phyloP scores from a whole-genome alignment of 2,797 vertebrate genomes.

The Hafferia zeledoni region DNA sequence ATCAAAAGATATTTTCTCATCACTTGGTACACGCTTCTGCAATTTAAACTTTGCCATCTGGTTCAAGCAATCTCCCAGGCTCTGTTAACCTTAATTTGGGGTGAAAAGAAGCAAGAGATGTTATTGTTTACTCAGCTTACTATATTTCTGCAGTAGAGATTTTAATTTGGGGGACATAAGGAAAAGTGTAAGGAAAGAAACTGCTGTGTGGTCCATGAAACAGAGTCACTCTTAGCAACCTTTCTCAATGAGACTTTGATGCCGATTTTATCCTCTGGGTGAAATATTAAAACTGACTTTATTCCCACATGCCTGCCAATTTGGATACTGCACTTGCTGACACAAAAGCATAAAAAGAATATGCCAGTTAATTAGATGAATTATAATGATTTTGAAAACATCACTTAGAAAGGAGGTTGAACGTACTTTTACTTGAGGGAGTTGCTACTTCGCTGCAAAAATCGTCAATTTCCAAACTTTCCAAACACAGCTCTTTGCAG shows the following conservation, averaged over 20 bases:
- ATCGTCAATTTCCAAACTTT: background rate
- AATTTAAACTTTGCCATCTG: background rate
- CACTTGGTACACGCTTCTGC: background rate
- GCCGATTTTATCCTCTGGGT: background rate
- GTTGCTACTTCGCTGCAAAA: slow-evolving; percentile 1
- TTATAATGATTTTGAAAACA: slow-evolving; percentile 17
- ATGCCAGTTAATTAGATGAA: slow-evolving; percentile 4
- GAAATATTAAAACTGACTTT: background rate
- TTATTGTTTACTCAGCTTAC: background rate
- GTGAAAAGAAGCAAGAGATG: background rate
- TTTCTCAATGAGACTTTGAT: background rate
- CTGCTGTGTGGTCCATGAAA: background rate
- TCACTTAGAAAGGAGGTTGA: background rate
- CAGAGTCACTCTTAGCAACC: background rate
- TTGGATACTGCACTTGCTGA: background rate
- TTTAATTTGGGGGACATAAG: background rate
- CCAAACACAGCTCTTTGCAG: background rate
- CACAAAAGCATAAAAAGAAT: background rate
- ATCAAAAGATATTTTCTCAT: background rate
- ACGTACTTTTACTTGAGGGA: background rate
- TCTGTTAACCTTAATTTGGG: slow-evolving; percentile 1
- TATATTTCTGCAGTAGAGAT: background rate
- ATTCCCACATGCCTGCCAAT: background rate
- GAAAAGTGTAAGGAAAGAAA: background rate
- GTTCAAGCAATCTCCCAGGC: slow-evolving; percentile 4